These are phyloP conservation scores for Eupleurogrammus muticus DNA, from an alignment of 2,797 vertebrate species.

Conservation along the genomic window DNA sequence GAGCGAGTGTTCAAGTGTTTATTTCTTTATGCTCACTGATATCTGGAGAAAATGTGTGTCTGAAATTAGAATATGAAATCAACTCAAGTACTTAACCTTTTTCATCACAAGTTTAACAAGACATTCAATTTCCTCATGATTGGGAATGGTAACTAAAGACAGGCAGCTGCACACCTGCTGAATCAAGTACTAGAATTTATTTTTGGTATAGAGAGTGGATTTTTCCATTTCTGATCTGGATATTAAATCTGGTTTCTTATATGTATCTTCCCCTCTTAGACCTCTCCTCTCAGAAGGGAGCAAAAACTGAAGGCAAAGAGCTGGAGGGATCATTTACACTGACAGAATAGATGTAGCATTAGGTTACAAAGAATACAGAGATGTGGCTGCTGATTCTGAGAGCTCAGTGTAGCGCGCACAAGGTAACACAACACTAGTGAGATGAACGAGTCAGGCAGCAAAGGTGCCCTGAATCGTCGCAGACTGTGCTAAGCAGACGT, in stretches of 20 bases:
- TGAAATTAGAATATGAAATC: not conserved
- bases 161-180: not conserved
- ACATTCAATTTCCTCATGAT: not conserved
- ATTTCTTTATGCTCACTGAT: no score
- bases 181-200: no score
- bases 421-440: not conserved
- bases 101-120: not conserved
- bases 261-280: no score
- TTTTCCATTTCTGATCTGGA: not conserved
- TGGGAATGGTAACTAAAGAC: no score
- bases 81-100: not conserved
- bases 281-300: not conserved
- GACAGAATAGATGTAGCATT: conserved; percentile 1
- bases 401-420: no score
- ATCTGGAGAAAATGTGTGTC: no score
- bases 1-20: no score
- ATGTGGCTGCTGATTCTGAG: not conserved
- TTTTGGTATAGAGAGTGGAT: not conserved
- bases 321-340: not conserved
- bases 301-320: no score
- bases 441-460: not conserved
- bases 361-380: conserved; percentile 9
- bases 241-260: conserved; percentile 1
- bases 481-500: not conserved
- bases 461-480: not conserved